Percentiles rank a stretch among this genome's conserved stretches.
Conservation (phyloP, 2,888 invertebrate species). For the Nomada fabriciana region DNA sequence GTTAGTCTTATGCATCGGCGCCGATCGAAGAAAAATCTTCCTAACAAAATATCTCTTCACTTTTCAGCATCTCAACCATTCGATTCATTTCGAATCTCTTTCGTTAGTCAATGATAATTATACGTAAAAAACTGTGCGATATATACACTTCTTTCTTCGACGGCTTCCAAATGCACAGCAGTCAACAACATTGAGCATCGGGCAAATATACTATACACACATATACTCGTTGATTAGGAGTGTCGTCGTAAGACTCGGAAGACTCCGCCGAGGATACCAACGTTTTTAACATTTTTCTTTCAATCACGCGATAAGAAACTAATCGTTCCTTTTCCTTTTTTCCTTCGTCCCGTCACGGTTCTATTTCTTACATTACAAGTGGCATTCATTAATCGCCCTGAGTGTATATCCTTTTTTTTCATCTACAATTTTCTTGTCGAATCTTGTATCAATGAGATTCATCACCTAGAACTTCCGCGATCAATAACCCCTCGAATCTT, state of each 20-base stretch:
- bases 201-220: constrained; percentile 48
- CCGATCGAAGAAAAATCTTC: constrained; percentile 9
- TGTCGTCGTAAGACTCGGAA: constrained; percentile 64
- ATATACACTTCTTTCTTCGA: constrained; percentile 51
- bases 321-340: constrained; percentile 4
- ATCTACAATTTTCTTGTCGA: neutral
- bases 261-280: constrained; percentile 63
- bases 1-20: neutral
- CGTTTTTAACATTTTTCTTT: neutral
- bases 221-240: constrained; percentile 59
- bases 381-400: constrained; percentile 47
- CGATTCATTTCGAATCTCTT: constrained; percentile 5
- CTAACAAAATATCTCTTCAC: neutral
- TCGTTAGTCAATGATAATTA: constrained; percentile 23
- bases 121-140: constrained; percentile 52
- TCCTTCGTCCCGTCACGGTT: neutral
- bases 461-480: constrained; percentile 15
- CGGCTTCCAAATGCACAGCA: constrained; percentile 65
- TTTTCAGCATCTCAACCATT: neutral
- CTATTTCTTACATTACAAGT: constrained; percentile 16
- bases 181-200: constrained; percentile 66
- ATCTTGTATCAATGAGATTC: constrained; percentile 10
- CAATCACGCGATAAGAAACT: constrained; percentile 30
- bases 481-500: constrained; percentile 25
- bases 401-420: constrained; percentile 28